Conservation (phyloP, 2,113 vertebrate genomes). For the Sylvietta virens region DNA sequence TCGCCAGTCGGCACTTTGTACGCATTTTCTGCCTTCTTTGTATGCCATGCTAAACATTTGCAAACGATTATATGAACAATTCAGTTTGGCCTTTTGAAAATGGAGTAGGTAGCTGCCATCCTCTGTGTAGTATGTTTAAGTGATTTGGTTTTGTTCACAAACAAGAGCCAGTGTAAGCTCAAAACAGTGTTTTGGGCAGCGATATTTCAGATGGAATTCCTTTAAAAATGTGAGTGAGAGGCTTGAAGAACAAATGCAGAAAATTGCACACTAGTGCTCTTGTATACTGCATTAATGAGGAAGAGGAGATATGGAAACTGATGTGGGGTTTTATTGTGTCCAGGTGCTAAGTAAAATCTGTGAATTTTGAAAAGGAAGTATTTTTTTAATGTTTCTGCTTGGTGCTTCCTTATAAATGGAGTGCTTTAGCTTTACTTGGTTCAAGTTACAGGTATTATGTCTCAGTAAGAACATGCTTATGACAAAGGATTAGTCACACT, state of each 20-base stretch:
- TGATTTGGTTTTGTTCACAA: not conserved
- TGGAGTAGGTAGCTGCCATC: not conserved
- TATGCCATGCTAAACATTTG: not conserved
- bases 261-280: not conserved
- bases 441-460: not conserved
- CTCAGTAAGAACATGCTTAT: not conserved
- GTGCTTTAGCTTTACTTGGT: not conserved
- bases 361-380: not conserved
- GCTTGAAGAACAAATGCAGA: not conserved
- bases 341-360: not conserved
- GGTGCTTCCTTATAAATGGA: not conserved
- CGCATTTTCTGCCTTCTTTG: not conserved
- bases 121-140: not conserved
- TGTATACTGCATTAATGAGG: not conserved
- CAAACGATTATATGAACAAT: not conserved
- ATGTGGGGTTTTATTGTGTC: not conserved
- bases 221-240: not conserved
- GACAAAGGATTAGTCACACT: not conserved
- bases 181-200: not conserved
- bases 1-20: not conserved
- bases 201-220: not conserved
- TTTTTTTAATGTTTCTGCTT: not conserved
- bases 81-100: not conserved
- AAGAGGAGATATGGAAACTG: not conserved
- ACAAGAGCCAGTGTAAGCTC: not conserved